Base-by-base conservation (phyloP, 2,797 vertebrate species). In the Myripristis murdjan region DNA sequence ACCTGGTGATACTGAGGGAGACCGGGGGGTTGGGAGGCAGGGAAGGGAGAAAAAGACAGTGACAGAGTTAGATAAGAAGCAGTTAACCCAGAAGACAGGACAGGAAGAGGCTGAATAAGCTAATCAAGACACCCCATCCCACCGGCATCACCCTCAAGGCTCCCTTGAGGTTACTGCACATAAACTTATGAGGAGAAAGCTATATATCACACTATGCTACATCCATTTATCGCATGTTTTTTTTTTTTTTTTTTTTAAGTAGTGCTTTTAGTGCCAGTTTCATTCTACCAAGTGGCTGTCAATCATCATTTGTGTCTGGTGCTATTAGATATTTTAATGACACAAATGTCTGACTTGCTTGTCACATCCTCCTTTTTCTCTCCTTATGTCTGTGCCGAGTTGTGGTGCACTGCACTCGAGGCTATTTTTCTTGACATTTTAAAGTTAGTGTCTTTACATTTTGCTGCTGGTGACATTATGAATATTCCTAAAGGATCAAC, bases 1-100 rank as follows among this genome's bases (percentile, higher is more conserved):
- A 99, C 93, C 93, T 99, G 96, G 92, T 98, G 97, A 89, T 99
- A 99, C 98, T 99, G 82, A 20, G 35, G 84, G 26, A 85, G 53
- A 90, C 2, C n/a, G 53, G 46, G 20, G 52, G 33, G 55, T 9
- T n/a, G n/a, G n/a, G n/a, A n/a, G 2, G 2, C 6, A 28, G 2
- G 6, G 37, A 22, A n/a, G 2, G 23, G 28, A 11, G 20, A 37
- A 31, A 14, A 16, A 39, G 61, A 68, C 15, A 62, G 49, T 57
- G 5, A 26, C 55, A 46, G 48, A 39, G 56, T 23, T 43, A 39
- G 39, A 28, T 28, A 28, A 2, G 26, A 2, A 28, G 6, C 6
- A 28, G 6, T 28, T 28, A 43, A 16, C 15, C 55, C 3, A 37
- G 37, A 24, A 55, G 4, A 33, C 10, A 43, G 23, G 37, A 33